Base-by-base conservation (phyloP, 2,113 vertebrate genomes). In the Ammodramus savannarum region DNA sequence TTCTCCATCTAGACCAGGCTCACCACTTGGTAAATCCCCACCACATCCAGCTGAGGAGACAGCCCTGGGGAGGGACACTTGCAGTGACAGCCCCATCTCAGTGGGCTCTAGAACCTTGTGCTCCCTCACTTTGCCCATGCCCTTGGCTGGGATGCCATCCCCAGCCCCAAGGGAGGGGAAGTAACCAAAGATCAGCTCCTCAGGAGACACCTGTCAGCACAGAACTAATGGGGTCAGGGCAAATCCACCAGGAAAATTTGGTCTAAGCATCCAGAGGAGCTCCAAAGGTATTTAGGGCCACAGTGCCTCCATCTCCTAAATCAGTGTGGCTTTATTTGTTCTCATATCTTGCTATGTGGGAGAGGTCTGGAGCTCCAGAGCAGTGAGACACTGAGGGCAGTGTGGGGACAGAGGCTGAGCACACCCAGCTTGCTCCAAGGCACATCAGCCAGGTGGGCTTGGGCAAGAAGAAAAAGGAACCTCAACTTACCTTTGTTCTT, bases 401-500 rank as follows among this genome's bases (percentile, higher is more conserved):
- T 58, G 13, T 54, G 66, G 52, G 76, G 31, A 36, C 22, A 78
- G 38, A 51, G 16, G 10, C 58, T 86, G 86, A 83, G 79, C 34
- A 63, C 36, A 67, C 12, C 27, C 54, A 58, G 20, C 18, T 36
- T 76, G 52, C 29, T 67, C 54, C 73, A 43, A 39, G 51, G n/a
- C 13, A 3, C 4, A 10, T 39, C 71, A 86, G n/a, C 65, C 57
- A 9, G 55, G 3, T 62, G 82, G 54, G 32, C 32, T 72, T 39
- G 59, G 75, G 58, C 55, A 78, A 69, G 32, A 83, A 92, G 44
- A 43, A 57, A 61, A 80, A 90, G 51, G 51, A 59, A 94, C 27
- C 27, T 67, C 75, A 11, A n/a, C 97, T 85, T 91, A 99, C 99
- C 99, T 99, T 96, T 99, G 99, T 61, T 99, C 99, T 96, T 99